These are phyloP conservation scores for Argyresthia goedartella DNA, from an alignment of 2,888 invertebrate species.

Conservation along the genomic window DNA sequence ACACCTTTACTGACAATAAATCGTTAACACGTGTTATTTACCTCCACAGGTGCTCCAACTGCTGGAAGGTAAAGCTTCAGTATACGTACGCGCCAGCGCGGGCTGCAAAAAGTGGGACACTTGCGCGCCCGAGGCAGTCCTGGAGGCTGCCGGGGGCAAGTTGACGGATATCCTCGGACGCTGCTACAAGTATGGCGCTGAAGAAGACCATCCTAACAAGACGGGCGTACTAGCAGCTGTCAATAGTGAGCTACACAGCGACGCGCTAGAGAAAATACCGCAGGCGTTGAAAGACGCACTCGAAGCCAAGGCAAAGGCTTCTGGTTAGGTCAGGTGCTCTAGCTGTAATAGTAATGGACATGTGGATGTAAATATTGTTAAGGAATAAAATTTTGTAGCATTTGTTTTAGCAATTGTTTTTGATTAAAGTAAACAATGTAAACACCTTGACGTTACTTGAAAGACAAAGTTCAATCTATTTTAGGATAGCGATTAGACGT, in stretches of 20 bases:
- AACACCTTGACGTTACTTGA: background rate
- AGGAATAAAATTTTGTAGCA: background rate
- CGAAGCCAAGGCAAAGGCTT: constrained; percentile 14
- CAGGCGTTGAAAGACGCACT: constrained; percentile 73
- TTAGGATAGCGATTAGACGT: background rate
- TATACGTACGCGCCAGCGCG: constrained; percentile 95
- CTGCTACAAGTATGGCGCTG: constrained; percentile 76
- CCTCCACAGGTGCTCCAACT: constrained; percentile 81
- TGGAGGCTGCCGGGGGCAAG: constrained; percentile 88
- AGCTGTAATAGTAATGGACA: background rate
- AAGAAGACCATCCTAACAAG: constrained; percentile 76
- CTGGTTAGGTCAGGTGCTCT: background rate
- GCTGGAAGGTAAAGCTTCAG: constrained; percentile 94
- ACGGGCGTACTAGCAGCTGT: constrained; percentile 93
- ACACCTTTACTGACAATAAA: background rate
- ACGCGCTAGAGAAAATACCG: constrained; percentile 82
- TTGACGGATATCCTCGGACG: constrained; percentile 91
- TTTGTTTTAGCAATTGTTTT: background rate
- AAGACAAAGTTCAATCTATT: background rate
- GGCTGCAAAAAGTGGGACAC: constrained; percentile 99
- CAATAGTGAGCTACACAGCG: constrained; percentile 78
- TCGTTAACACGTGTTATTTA: background rate
- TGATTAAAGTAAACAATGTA: background rate
- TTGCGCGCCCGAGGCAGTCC: constrained; percentile 96
- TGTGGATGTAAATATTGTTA: background rate